Conservation (phyloP, 2,797 vertebrate species). For the Emys orbicularis region DNA sequence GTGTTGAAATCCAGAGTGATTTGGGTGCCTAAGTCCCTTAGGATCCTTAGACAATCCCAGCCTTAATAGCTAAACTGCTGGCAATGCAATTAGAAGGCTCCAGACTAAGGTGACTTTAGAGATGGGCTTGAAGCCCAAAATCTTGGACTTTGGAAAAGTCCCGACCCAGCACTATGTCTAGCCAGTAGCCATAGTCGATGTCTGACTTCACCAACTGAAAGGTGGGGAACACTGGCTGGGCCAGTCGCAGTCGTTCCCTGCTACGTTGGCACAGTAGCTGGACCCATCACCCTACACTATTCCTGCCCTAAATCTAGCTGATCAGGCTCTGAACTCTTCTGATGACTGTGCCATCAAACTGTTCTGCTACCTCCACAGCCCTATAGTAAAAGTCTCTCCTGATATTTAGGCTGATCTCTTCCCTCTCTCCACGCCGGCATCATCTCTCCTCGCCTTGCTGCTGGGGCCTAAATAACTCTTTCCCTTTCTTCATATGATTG, state of each 20-base stretch:
- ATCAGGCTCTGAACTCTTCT: fast-evolving
- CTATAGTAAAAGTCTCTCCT: background rate
- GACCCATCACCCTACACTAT: background rate
- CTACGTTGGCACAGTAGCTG: background rate
- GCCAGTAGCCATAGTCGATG: background rate
- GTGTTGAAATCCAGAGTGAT: background rate
- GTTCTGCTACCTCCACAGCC: conserved; percentile 10
- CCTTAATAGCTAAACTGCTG: background rate
- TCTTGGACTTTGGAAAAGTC: background rate
- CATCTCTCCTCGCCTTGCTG: conserved; percentile 34
- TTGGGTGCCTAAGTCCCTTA: background rate
- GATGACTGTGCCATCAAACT: fast-evolving
- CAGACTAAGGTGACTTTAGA: background rate
- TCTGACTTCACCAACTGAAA: background rate
- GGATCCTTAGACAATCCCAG: background rate
- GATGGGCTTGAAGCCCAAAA: background rate
- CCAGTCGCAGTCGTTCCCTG: background rate
- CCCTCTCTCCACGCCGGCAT: background rate
- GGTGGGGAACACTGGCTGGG: background rate
- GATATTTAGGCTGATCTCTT: conserved; percentile 14
- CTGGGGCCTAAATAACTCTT: conserved; percentile 49
- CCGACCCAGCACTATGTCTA: background rate
- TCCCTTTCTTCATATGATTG: conserved; percentile 52
- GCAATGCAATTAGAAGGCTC: background rate
- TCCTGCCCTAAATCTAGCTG: background rate